Evolutionary conservation across 2,113 vertebrate genomes (phyloP), one percentile per base, ranked within the genome.

Genomic region (Dasyornis broadbenti): DNA sequence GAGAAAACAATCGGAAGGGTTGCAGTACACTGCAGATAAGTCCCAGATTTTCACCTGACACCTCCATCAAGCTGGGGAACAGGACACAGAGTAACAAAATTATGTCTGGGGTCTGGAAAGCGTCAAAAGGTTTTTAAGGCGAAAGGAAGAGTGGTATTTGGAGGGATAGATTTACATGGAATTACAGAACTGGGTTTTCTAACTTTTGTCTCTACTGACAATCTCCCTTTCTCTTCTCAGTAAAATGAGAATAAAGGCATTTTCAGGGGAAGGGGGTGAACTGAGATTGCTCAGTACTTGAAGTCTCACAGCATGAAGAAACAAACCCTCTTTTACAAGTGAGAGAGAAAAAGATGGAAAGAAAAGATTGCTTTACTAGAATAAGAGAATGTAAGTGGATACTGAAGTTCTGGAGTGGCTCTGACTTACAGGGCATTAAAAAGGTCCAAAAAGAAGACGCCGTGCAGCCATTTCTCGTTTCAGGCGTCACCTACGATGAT

Each of bases 171-270:
- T 91, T 94, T 91, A 89, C 73, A 85, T 0, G 50, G 83, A 94
- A 66, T n/a, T 82, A 85, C 81, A 91, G 81, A 90, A 85, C 33
- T 42, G 50, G 81, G 76, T 61, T 92, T 85, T 88, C 64, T 66
- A 82, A 91, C 78, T 89, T 95, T 91, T 85, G 65, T 82, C 66
- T 94, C 50, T 28, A 10, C 63, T 86, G 90, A 94, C 84, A 95
- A 91, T 68, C 26, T 52, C 53, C 40, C 66, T 89, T 91, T 95
- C 53, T 95, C 65, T 59, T 64, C 81, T 78, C 39, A 75, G 70
- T 89, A 85, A 92, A 84, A 53, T 39, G 54, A 91, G 66, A 94
- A 86, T 72, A 91, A 95, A 71, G 57, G 77, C 76, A 57, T 89
- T 94, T 79, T 76, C 81, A 69, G 66, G 35, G 68, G 21, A 69